These are phyloP conservation scores for Drosophila lowei DNA, from an alignment of 1,140 invertebrate genomes.

Conservation along the genomic window DNA sequence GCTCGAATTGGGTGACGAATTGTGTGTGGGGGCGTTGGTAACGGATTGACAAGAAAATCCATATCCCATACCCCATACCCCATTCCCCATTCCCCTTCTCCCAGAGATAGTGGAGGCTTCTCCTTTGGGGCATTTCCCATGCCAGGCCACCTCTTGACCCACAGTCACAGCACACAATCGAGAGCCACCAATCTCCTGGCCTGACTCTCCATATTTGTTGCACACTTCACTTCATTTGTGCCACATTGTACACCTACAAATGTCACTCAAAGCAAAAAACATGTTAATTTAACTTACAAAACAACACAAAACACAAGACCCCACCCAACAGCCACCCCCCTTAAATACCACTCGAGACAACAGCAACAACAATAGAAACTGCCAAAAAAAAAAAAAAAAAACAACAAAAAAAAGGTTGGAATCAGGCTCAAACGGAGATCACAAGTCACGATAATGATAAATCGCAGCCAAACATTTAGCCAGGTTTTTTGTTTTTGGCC, in stretches of 20 bases:
- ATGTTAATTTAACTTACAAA: conserved; percentile 78
- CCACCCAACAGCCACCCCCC: conserved; percentile 29
- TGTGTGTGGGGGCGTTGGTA: conserved; percentile 70
- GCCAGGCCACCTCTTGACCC: conserved; percentile 34
- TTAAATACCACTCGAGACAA: conserved; percentile 43
- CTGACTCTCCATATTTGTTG: conserved; percentile 67
- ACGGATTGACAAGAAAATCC: conserved; percentile 70
- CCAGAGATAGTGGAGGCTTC: background rate
- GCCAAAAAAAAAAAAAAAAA: conserved; percentile 50
- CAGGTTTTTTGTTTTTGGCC: conserved; percentile 30
- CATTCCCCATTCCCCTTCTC: background rate
- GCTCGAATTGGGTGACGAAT: conserved; percentile 70
- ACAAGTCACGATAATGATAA: conserved; percentile 83
- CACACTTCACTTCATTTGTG: conserved; percentile 81
- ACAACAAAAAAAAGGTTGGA: conserved; percentile 20
- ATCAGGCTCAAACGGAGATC: conserved; percentile 66
- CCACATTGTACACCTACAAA: conserved; percentile 81
- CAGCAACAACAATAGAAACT: conserved; percentile 46
- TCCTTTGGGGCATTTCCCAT: conserved; percentile 19
- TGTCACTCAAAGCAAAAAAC: conserved; percentile 79
- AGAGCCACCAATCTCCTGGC: conserved; percentile 24
- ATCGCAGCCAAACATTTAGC: conserved; percentile 81
- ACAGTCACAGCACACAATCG: conserved; percentile 20
- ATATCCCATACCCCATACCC: background rate
- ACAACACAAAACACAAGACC: conserved; percentile 16